Conservation (phyloP, 2,113 vertebrate species). For the Phoenicopterus ruber region DNA sequence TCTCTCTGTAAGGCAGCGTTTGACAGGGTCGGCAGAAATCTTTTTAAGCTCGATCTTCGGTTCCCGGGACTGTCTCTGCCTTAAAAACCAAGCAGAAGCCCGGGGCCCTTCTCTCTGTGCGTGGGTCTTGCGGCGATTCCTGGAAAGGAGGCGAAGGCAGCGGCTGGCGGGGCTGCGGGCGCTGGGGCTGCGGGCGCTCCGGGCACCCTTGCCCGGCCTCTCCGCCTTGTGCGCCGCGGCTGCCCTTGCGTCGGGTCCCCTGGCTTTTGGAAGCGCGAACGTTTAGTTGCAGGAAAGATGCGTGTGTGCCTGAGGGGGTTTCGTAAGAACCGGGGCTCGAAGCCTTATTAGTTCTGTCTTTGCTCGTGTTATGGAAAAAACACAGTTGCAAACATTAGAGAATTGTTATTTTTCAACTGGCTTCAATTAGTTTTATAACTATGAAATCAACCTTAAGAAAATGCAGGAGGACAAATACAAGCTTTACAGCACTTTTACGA, state of each 20-base stretch:
- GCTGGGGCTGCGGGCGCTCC: background rate
- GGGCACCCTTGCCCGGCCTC: too few relatives aligned
- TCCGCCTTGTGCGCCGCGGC: too few relatives aligned
- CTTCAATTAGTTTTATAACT: accelerated
- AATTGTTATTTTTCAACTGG: background rate
- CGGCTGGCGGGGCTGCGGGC: background rate
- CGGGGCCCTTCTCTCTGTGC: accelerated
- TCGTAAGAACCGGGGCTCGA: accelerated
- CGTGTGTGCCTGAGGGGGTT: background rate
- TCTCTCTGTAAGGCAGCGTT: background rate
- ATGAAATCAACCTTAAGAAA: background rate
- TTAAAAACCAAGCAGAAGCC: background rate
- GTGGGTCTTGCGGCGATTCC: background rate
- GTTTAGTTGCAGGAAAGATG: background rate
- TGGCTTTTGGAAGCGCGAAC: background rate
- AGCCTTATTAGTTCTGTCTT: background rate
- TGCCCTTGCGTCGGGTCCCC: background rate
- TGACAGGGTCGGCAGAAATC: background rate
- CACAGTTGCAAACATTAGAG: accelerated
- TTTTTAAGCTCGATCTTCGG: too few relatives aligned
- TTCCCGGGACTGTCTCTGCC: background rate
- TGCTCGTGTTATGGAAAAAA: accelerated
- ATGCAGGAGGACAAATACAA: background rate
- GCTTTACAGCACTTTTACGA: accelerated
- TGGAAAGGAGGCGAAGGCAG: background rate